phyloP scores from a whole-genome alignment of 2,797 vertebrate genomes.

The Heliangelus exortis region DNA sequence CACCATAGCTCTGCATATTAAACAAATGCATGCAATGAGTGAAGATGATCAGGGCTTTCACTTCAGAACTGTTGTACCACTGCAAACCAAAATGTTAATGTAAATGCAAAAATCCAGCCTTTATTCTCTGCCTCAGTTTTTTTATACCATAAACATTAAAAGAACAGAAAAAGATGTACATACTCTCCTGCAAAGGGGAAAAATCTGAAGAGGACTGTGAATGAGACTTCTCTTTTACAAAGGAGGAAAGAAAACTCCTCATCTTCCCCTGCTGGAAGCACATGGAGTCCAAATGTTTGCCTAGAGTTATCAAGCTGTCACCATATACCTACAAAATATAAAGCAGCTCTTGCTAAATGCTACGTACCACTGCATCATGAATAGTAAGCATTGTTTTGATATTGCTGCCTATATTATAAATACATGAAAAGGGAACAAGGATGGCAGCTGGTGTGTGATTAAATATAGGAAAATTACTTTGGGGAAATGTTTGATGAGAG shows the following conservation, averaged over 20 bases:
- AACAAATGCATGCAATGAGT: fast-evolving
- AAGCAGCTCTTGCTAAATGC: not conserved
- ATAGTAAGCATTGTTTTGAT: constrained; percentile 23
- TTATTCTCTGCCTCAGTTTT: not conserved
- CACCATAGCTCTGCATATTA: not conserved
- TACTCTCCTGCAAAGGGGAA: not conserved
- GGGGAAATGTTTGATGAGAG: constrained; percentile 9
- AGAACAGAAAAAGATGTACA: not conserved
- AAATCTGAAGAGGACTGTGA: not conserved
- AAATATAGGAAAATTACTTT: constrained; percentile 29
- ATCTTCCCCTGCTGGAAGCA: not conserved
- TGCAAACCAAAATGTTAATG: not conserved
- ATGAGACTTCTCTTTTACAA: not conserved
- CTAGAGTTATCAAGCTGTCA: not conserved
- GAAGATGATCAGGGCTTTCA: not conserved
- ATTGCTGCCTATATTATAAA: not conserved
- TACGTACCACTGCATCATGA: not conserved
- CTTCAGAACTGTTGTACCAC: not conserved
- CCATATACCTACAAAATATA: constrained; percentile 2
- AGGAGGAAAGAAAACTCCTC: not conserved
- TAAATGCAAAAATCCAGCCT: not conserved
- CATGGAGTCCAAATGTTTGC: not conserved
- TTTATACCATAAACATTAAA: not conserved
- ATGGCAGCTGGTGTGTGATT: not conserved
- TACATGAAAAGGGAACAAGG: not conserved